Evolutionary conservation across 2,888 invertebrate species (phyloP), one percentile per base, ranked within the genome.

Genomic region (Hydriomena furcata): DNA sequence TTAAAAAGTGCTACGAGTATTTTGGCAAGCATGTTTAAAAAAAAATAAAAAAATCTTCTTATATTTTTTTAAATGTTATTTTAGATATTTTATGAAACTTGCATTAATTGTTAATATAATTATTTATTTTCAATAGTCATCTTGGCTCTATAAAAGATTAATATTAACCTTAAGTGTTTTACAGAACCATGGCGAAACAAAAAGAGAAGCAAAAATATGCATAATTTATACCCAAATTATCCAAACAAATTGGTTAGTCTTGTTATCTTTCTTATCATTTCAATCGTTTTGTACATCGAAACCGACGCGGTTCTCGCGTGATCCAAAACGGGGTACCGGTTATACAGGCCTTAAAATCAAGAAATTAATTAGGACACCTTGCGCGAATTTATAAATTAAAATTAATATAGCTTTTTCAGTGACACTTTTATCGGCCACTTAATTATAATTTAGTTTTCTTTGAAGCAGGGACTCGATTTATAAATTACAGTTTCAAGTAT

Each of bases 221-320:
- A 50, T 38, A 35, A 40, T 45, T 36, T 21, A 45, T 36, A 7
- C 32, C 23, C 35, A 41, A 51, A 45, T 51, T 45, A 51, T 21
- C 35, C 24, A 35, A 25, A 36, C 51, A 51, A 51, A 51, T 51
- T 51, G 51, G 24, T 5, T 30, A 17, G 13, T 8, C 28, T 2
- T 10, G 45, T 37, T 41, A 51, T 51, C 51, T 45, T n/a, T 21
- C 35, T 41, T 51, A 51, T 51, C 40, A 49, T 13, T 35, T 30
- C 17, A 25, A 40, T 36, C 51, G 34, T 32, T 32, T 31, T 17
- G 11, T 34, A 13, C 21, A 40, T 31, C 13, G 27, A 23, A 23
- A 25, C 17, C 10, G 37, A 40, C 17, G n/a, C 37, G 17, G 3
- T 32, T 1, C 35, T 51, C 41, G 51, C 51, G 51, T 51, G 51